Percentiles rank a stretch among this genome's conserved stretches.
These are phyloP conservation scores for Antheraea mylitta DNA, from an alignment of 1,140 invertebrate species.

Conservation along the genomic window DNA sequence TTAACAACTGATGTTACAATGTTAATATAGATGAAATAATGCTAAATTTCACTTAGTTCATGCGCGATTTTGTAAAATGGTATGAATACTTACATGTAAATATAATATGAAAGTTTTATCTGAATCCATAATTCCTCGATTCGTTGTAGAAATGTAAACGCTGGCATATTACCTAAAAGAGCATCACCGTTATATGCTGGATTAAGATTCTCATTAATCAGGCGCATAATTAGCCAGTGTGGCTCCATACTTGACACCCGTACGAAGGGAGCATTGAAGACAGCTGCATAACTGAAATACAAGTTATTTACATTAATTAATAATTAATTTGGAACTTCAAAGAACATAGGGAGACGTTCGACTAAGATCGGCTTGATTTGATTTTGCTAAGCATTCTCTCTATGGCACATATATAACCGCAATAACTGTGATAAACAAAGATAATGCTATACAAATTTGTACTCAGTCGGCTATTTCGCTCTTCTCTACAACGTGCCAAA, in stretches of 20 bases:
- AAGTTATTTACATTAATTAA: not conserved
- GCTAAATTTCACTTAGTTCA: not conserved
- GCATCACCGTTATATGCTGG: constrained; percentile 32
- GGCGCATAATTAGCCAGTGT: constrained; percentile 29
- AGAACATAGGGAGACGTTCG: no score
- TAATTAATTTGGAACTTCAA: no score
- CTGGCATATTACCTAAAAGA: constrained; percentile 20
- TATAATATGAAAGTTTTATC: not conserved
- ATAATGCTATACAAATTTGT: no score
- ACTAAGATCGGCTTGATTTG: no score
- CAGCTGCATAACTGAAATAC: constrained; percentile 16
- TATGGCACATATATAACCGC: no score
- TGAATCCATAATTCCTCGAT: constrained; percentile 28
- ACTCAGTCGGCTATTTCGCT: no score
- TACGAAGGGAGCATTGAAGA: constrained; percentile 42
- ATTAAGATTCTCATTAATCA: constrained; percentile 42
- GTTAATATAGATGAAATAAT: not conserved
- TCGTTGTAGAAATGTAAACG: constrained; percentile 33
- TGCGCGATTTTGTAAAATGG: not conserved
- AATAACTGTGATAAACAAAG: no score
- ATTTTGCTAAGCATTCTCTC: no score
- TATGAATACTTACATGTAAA: constrained; percentile 13
- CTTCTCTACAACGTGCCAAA: no score
- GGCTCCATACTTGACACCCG: constrained; percentile 41
- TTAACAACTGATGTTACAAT: no score